Base-by-base conservation (phyloP, 2,797 vertebrate genomes). In the Xiphophorus birchmanni region DNA sequence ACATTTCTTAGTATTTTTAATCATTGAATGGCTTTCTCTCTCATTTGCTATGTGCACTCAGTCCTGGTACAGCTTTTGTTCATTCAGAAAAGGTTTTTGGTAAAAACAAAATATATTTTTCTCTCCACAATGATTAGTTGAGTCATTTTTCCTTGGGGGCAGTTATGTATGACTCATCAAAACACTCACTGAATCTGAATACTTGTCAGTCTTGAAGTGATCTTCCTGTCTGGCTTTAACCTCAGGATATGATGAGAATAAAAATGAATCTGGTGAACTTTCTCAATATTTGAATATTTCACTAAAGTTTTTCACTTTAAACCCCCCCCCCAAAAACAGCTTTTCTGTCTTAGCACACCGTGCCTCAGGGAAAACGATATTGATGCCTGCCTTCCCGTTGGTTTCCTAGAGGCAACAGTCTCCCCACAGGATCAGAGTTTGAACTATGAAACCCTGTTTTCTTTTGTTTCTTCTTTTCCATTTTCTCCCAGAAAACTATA, bases 311-410 rank as follows among this genome's bases (percentile, higher is more conserved):
- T 73, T 87, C 83, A 84, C 89, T 83, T 87, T 87, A 76, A n/a
- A 42, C n/a, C 2, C 73, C 32, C 32, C 32, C 32, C 32, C 32
- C 2, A 32, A 32, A 32, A 32, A 32, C 37, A 79, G 15, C 58
- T 82, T 80, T 67, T 82, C 40, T 81, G 74, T 69, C 76, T 87
- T 82, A 82, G 73, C 21, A 9, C 76, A 75, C 3, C 18, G 47
- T 72, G 79, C 85, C 80, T 84, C 44, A 13, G 84, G 84, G 81
- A n/a, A 1, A 4, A 79, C 76, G 18, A 88, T 89, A 86, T 88
- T 80, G 80, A 89, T 83, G 83, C 73, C 80, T 87, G 67, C 80
- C 91, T 87, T 84, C 63, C 73, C 76, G 79, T 80, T 75, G 86
- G 86, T 89, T 76, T 80, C 80, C 86, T 73, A 40, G 85, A 85